Conservation (phyloP, 2,113 vertebrate genomes). For the Eidolon helvum region DNA sequence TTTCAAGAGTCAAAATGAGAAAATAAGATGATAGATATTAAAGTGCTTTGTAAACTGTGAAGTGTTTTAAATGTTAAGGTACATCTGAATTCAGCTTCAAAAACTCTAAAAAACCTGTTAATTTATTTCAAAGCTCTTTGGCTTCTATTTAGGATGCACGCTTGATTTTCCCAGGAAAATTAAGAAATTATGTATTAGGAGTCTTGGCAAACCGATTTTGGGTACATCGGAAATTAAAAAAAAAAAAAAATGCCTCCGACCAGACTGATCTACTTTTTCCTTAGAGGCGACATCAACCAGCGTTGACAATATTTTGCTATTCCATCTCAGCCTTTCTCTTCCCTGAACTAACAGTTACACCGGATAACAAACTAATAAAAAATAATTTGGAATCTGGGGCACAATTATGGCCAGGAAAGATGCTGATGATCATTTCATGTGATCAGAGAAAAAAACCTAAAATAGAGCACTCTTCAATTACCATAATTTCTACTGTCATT, state of each 20-base stretch:
- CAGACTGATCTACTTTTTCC: neutral
- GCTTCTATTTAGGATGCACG: neutral
- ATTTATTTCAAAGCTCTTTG: neutral
- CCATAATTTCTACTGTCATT: slow-evolving; percentile 59
- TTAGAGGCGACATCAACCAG: neutral
- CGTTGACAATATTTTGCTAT: neutral
- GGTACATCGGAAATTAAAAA: neutral
- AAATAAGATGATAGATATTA: neutral
- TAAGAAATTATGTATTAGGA: neutral
- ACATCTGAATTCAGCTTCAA: neutral
- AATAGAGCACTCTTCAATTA: slow-evolving; percentile 65
- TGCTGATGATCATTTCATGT: slow-evolving; percentile 37
- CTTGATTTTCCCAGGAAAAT: neutral
- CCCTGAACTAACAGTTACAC: slow-evolving; percentile 25
- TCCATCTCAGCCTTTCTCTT: neutral
- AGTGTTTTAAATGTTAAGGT: neutral
- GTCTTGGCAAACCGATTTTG: neutral
- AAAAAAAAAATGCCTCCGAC: accelerated
- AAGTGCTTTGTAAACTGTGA: neutral
- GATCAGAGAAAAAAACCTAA: slow-evolving; percentile 58
- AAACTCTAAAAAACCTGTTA: neutral
- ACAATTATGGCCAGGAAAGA: neutral
- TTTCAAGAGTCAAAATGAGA: neutral
- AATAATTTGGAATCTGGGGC: slow-evolving; percentile 56
- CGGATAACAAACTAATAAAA: slow-evolving; percentile 56